Conservation (phyloP, 2,797 vertebrate species). For the Gila robusta region DNA sequence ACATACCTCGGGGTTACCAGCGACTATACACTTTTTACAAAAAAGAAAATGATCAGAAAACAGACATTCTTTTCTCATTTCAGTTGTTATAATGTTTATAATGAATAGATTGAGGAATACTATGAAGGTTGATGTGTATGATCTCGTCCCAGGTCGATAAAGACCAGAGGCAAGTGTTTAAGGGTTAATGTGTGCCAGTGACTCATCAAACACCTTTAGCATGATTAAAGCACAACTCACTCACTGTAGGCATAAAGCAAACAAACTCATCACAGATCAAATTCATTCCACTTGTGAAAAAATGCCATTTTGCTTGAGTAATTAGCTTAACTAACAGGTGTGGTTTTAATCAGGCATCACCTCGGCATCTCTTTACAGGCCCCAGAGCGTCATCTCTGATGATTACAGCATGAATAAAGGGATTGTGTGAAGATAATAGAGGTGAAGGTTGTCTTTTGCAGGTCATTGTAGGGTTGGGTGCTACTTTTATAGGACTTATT, state of each 20-base stretch:
- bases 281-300: background rate
- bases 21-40: no score
- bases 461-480: background rate
- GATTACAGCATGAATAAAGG: background rate
- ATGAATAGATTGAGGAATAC: no score
- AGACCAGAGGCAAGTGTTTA: no score
- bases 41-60: no score
- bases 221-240: background rate
- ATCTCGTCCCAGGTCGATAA: no score
- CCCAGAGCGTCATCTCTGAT: background rate
- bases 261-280: background rate
- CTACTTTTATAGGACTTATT: background rate
- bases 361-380: background rate
- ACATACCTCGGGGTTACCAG: no score
- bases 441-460: background rate
- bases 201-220: constrained; percentile 5
- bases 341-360: background rate
- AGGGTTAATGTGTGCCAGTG: background rate
- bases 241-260: background rate
- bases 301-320: background rate
- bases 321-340: background rate
- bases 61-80: no score
- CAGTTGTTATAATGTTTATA: no score
- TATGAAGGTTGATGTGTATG: no score
- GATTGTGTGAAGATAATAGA: background rate